Base-by-base conservation (phyloP, 2,888 invertebrate species). In the Calameuta pallipes region DNA sequence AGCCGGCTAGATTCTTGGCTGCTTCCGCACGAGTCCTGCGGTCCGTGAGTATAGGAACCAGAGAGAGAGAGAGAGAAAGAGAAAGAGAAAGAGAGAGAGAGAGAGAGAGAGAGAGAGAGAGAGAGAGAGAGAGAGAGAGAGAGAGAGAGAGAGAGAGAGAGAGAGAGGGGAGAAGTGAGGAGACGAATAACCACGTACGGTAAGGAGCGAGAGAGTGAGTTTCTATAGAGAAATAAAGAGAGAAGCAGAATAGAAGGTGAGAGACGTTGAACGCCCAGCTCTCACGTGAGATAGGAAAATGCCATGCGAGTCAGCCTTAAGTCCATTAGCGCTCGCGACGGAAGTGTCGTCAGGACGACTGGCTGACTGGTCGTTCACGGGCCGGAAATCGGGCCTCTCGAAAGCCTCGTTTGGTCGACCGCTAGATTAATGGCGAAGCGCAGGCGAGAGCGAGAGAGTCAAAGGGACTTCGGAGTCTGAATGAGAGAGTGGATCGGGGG, bases 401-500 rank as follows among this genome's bases (percentile, higher is more conserved):
- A 1, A 56, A 56, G 56, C 56, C 56, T 56, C 56, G 56, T 56
- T 23, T 23, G 56, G 56, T 56, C 23, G 56, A 56, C 56, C 56
- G 23, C 56, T 9, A 23, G 56, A 56, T 56, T 56, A 56, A 56
- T 56, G 56, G 56, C 23, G 23, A 56, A 56, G 56, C 56, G 56
- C 56, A 15, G 56, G 15, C 56, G 56, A 23, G 23, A 56, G 56
- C 23, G 56, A 69, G 75, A 71, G 75, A 34, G 74, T 73, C 33
- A 73, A 78, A 34, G 74, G 73, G 73, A 71, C 74, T 74, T 41
- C 34, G 34, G 75, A 34, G 36, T 37, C 37, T 11, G n/a, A 23
- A 73, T 34, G 79, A 79, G 75, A 41, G 75, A 33, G 11, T 73
- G 71, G 11, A 78, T 74, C 68, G 70, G 30, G 68, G 75, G 33